These are phyloP conservation scores for Leptobrachium leishanense DNA, from an alignment of 2,113 vertebrate species.

Conservation along the genomic window DNA sequence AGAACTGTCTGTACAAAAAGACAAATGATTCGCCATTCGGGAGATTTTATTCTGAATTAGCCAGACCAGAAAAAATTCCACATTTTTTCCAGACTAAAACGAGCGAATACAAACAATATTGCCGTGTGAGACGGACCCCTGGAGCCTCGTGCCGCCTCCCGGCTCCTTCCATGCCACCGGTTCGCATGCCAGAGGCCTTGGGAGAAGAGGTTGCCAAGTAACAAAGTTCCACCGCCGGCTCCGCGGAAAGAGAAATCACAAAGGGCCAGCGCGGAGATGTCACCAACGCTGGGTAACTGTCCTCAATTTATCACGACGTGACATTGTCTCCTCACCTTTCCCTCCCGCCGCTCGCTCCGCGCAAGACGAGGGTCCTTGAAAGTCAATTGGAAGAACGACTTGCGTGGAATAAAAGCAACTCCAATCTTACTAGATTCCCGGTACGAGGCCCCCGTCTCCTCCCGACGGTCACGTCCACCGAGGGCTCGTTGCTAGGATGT, in stretches of 20 bases:
- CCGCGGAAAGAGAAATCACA: constrained; percentile 1
- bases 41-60: too few species aligned
- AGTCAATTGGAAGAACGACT: constrained; percentile 28
- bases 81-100: too few species aligned
- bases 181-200: not conserved
- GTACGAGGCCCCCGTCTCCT: constrained; percentile 18
- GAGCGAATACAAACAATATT: too few species aligned
- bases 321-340: constrained; percentile 9
- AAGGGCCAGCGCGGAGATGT: not conserved
- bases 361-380: constrained; percentile 8
- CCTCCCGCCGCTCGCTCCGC: not conserved
- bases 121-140: too few species aligned
- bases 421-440: not conserved
- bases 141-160: too few species aligned
- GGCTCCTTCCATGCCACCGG: not conserved
- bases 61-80: too few species aligned
- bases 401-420: constrained; percentile 10
- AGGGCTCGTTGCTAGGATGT: constrained; percentile 27
- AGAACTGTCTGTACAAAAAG: too few species aligned
- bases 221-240: constrained; percentile 28
- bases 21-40: too few species aligned
- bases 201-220: constrained; percentile 40
- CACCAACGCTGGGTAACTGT: not conserved
- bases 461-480: not conserved
- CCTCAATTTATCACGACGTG: not conserved